These are phyloP conservation scores for Pterophyllum scalare DNA, from an alignment of 2,113 vertebrate species.

Conservation along the genomic window DNA sequence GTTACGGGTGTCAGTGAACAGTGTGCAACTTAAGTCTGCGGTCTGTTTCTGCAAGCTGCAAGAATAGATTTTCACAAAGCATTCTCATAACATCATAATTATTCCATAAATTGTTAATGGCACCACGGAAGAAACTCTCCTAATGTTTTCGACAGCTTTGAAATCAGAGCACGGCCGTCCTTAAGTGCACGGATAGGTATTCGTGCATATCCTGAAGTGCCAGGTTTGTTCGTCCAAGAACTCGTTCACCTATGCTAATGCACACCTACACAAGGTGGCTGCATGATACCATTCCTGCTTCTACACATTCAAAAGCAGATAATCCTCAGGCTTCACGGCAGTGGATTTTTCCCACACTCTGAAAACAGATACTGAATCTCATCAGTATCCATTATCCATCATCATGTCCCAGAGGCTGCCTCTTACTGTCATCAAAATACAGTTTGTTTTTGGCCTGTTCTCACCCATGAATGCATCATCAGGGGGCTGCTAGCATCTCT, in stretches of 20 bases:
- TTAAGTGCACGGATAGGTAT: slow-evolving; percentile 16
- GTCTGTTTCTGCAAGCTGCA: background rate
- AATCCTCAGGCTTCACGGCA: slow-evolving; percentile 49
- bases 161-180: background rate
- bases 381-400: slow-evolving; percentile 61
- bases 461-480: slow-evolving; percentile 56
- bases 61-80: background rate
- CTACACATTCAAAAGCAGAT: slow-evolving; percentile 35
- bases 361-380: slow-evolving; percentile 34
- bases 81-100: background rate
- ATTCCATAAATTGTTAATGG: slow-evolving; percentile 12
- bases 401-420: slow-evolving; percentile 53
- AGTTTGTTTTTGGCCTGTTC: slow-evolving; percentile 45
- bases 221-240: slow-evolving; percentile 42
- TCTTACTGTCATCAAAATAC: slow-evolving; percentile 35
- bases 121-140: background rate
- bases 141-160: background rate
- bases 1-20: background rate
- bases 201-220: slow-evolving; percentile 20
- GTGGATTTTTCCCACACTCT: slow-evolving; percentile 27
- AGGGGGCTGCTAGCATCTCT: slow-evolving; percentile 36
- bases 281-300: slow-evolving; percentile 14
- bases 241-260: slow-evolving; percentile 62
- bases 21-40: background rate
- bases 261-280: slow-evolving; percentile 59